These are phyloP conservation scores for Spongilla lacustris DNA, from an alignment of 37 sponge, comb jelly and placozoan genomes.

Conservation along the genomic window DNA sequence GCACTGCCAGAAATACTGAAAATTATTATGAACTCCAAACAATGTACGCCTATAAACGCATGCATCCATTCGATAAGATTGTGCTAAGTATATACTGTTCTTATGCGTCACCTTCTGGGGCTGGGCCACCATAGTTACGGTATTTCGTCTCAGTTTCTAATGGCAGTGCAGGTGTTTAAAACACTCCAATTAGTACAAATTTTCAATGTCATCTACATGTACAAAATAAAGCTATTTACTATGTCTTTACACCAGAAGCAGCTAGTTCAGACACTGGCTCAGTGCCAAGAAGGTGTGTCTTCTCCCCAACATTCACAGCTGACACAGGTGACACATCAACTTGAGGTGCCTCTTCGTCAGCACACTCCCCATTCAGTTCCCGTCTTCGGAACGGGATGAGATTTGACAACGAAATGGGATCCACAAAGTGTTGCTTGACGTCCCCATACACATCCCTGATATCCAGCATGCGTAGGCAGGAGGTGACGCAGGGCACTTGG, in stretches of 20 bases:
- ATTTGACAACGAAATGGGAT: conserved; percentile 56
- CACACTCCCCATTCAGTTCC: not conserved
- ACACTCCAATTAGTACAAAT: too few relatives aligned
- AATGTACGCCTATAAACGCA: too few relatives aligned
- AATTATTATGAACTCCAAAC: too few relatives aligned
- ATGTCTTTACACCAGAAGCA: not conserved
- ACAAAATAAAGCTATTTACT: too few relatives aligned
- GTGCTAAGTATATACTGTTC: too few relatives aligned
- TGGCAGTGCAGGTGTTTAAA: too few relatives aligned
- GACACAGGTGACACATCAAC: not conserved
- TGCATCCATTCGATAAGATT: too few relatives aligned
- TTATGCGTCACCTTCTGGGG: too few relatives aligned
- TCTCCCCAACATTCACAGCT: not conserved
- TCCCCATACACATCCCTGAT: conserved; percentile 77
- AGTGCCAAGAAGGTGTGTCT: not conserved
- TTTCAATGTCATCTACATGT: too few relatives aligned
- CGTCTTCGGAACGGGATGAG: not conserved
- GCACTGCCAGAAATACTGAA: too few relatives aligned
- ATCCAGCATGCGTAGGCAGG: conserved; percentile 82
- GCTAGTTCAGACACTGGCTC: not conserved
- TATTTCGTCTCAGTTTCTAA: too few relatives aligned
- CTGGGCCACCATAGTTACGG: too few relatives aligned
- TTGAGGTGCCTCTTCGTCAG: not conserved
- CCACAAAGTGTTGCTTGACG: conserved; percentile 75
- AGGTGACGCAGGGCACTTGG: conserved; percentile 60